Percentiles rank a stretch among this genome's conserved stretches.
These are phyloP conservation scores for Verasper variegatus DNA, from an alignment of 2,113 vertebrate genomes.

Conservation along the genomic window DNA sequence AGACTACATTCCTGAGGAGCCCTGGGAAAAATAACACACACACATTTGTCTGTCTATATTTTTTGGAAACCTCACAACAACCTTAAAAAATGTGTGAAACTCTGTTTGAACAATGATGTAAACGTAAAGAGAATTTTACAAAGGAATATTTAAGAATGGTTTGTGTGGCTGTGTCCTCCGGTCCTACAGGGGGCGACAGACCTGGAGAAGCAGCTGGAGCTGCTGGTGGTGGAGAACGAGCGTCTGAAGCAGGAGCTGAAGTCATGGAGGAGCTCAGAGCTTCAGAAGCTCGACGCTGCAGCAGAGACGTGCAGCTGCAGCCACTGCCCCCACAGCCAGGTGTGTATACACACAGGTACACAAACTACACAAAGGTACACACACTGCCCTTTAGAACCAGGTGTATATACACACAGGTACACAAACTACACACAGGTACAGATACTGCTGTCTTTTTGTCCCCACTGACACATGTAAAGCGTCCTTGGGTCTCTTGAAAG, in stretches of 20 bases:
- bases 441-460: background rate
- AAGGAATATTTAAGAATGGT: background rate
- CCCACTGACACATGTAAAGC: background rate
- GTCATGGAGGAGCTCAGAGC: conserved; percentile 80
- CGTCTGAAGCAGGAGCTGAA: conserved; percentile 90
- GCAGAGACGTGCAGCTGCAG: conserved; percentile 55
- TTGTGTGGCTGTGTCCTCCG: background rate
- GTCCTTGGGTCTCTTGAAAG: too few relatives aligned
- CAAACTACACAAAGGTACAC: background rate
- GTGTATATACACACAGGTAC: conserved; percentile 24
- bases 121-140: background rate
- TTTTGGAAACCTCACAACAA: background rate
- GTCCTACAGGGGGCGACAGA: conserved; percentile 89
- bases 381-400: too few relatives aligned
- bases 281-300: conserved; percentile 69
- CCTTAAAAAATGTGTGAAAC: background rate
- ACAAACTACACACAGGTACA: background rate
- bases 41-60: background rate
- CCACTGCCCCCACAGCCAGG: conserved; percentile 84
- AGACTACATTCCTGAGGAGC: conserved; percentile 45
- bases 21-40: background rate
- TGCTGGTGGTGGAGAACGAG: conserved; percentile 91
- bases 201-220: conserved; percentile 92
- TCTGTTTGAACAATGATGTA: background rate
- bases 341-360: background rate